These are phyloP conservation scores for Neodontobutis hainanensis DNA, from an alignment of 2,113 vertebrate species.

Conservation along the genomic window DNA sequence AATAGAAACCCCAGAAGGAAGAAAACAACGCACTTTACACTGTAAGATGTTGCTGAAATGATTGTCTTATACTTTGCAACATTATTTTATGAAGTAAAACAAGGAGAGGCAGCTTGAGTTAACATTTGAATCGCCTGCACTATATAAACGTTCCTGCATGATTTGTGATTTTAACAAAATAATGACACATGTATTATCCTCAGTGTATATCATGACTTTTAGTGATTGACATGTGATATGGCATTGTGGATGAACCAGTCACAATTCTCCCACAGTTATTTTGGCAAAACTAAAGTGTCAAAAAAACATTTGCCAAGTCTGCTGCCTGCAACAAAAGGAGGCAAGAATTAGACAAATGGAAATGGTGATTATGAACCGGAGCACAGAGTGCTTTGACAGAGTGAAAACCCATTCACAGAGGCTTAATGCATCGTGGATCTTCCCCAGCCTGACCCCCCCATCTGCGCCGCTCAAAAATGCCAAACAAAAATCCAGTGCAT, in stretches of 20 bases:
- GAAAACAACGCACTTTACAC: background rate
- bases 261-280: slow-evolving; percentile 24
- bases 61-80: background rate
- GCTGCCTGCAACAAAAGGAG: slow-evolving; percentile 53
- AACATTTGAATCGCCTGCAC: background rate
- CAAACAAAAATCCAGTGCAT: slow-evolving; percentile 39
- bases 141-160: background rate
- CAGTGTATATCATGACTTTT: too few relatives aligned
- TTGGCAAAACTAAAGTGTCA: slow-evolving; percentile 48
- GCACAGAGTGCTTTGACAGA: slow-evolving; percentile 28
- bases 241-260: slow-evolving; percentile 49
- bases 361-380: slow-evolving; percentile 64
- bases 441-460: slow-evolving; percentile 8
- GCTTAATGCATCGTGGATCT: slow-evolving; percentile 38
- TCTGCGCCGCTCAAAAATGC: slow-evolving; percentile 33
- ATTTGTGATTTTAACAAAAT: background rate
- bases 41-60: too few relatives aligned
- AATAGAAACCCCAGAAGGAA: slow-evolving; percentile 2
- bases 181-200: too few relatives aligned
- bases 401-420: slow-evolving; percentile 50
- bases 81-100: background rate
- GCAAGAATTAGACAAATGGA: slow-evolving; percentile 62
- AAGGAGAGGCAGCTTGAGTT: background rate
- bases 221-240: slow-evolving; percentile 39
- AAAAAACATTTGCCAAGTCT: slow-evolving; percentile 55